Evolutionary conservation across 1,140 invertebrate genomes (phyloP).

Genomic region (Apolygus lucorum): DNA sequence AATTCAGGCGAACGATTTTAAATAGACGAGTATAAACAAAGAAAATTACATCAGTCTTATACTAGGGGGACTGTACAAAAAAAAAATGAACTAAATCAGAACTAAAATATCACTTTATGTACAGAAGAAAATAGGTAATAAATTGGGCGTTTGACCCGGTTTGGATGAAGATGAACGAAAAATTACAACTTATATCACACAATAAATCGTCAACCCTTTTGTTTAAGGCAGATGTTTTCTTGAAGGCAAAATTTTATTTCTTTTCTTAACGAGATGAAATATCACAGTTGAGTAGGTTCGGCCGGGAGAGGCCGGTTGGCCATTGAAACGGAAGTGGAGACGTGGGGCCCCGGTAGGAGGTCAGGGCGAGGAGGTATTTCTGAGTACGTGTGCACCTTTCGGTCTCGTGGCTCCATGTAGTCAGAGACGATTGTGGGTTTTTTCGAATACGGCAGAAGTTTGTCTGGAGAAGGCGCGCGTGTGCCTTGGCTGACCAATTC

Average conservation of each 20-base stretch:
- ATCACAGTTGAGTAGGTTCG: slow-evolving; percentile 24
- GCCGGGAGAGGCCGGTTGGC: slow-evolving; percentile 57
- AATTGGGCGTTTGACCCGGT: neutral
- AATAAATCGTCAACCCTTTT: slow-evolving; percentile 6
- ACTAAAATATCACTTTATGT: no score
- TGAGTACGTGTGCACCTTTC: slow-evolving; percentile 43
- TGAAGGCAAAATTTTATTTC: slow-evolving; percentile 11
- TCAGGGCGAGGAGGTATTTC: slow-evolving; percentile 40
- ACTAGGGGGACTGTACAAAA: slow-evolving; percentile 10
- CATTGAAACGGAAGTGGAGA: slow-evolving; percentile 41
- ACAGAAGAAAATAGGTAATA: no score
- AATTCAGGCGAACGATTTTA: slow-evolving; percentile 1
- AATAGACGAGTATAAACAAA: neutral
- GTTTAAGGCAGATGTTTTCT: slow-evolving; percentile 22
- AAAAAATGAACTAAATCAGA: no score
- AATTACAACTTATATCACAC: slow-evolving; percentile 12
- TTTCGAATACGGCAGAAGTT: slow-evolving; percentile 41
- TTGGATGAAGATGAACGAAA: neutral
- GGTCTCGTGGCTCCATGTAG: slow-evolving; percentile 46
- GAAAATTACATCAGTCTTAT: slow-evolving; percentile 21
- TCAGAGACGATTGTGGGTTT: slow-evolving; percentile 40
- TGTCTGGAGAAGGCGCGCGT: slow-evolving; percentile 51
- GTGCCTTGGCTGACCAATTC: slow-evolving; percentile 48
- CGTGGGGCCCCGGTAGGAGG: slow-evolving; percentile 34
- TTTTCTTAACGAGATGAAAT: neutral